Base-by-base conservation (phyloP, 37 sponge, comb jelly and placozoan genomes). In the Haliclona indistincta region DNA sequence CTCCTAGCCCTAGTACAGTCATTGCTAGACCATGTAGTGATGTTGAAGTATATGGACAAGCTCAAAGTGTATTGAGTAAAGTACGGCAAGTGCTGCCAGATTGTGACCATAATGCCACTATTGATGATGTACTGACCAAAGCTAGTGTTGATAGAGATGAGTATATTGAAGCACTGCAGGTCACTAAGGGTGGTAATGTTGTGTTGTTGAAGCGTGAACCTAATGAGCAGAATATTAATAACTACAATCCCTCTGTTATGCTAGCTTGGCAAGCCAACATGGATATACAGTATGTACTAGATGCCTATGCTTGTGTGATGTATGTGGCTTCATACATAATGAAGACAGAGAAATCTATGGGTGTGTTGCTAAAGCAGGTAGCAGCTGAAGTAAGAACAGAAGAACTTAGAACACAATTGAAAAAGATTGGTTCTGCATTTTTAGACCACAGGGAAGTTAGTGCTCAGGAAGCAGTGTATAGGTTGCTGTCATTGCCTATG, bases 261-360 rank as follows among this genome's bases (percentile, higher is more conserved):
- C 25, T 28, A 26, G 45, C 26, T 23, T 68, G 70, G 70, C 19
- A 6, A 43, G 70, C 47, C 25, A 71, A 71, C 8, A 71, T 71
- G 35, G 73, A 71, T 53, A 22, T 71, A 19, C 55, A 71, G 10
- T 52, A 29, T 47, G 54, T 71, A 20, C 34, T 71, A 20, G 30
- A 49, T 71, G 53, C 73, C n/a, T 54, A 71, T 71, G 54, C 73
- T 26, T 71, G 73, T 52, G 37, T 71, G 20, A 58, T n/a, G 60
- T 58, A 58, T 26, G n/a, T 58, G 17, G 56, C 73, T 34, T 43
- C 54, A 3, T 71, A 71, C 55, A 71, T 71, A 29, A 43, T 71
- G 51, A 71, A 71, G 53, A 26, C 51, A 25, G 73, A 71, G 23
- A 28, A 28, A 43, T 25, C 73, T 22, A 71, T 71, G 68, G 43